phyloP scores from a whole-genome alignment of 1,140 invertebrate species.

The Popillia japonica region DNA sequence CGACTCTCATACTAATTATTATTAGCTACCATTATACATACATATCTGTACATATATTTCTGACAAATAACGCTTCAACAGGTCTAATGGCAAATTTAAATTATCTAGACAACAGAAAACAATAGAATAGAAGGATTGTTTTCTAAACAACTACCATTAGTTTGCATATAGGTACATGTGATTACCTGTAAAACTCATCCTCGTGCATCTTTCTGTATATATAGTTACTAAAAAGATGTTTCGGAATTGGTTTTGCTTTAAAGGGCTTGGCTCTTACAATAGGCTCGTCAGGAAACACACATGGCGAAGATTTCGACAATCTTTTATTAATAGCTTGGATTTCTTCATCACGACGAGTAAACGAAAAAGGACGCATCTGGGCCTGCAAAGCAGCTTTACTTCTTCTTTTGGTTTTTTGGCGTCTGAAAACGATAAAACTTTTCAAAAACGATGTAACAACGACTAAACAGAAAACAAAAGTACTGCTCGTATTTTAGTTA shows the following conservation, averaged over 20 bases:
- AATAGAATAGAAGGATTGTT: no score
- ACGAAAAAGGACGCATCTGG: conserved; percentile 72
- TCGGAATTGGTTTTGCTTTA: conserved; percentile 72
- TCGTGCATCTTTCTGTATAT: conserved; percentile 75
- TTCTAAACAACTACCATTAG: no score
- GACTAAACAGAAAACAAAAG: no score
- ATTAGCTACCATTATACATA: no score
- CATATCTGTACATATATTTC: no score
- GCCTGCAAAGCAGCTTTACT: conserved; percentile 66
- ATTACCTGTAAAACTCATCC: conserved; percentile 73
- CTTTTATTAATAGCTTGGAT: conserved; percentile 56
- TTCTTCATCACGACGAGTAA: conserved; percentile 67
- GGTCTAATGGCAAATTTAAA: no score
- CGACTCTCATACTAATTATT: no score
- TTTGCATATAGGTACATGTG: no score
- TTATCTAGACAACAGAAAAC: no score
- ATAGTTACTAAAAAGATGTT: conserved; percentile 73
- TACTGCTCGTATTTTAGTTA: no score
- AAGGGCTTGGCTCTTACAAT: conserved; percentile 64
- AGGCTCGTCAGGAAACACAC: conserved; percentile 60
- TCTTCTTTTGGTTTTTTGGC: conserved; percentile 65
- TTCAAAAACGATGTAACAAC: no score
- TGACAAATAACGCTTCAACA: no score
- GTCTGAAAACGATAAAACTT: conserved; percentile 58
- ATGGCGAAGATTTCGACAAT: conserved; percentile 66